Base-by-base conservation (phyloP, 2,888 invertebrate genomes). In the Desoria tigrina region DNA sequence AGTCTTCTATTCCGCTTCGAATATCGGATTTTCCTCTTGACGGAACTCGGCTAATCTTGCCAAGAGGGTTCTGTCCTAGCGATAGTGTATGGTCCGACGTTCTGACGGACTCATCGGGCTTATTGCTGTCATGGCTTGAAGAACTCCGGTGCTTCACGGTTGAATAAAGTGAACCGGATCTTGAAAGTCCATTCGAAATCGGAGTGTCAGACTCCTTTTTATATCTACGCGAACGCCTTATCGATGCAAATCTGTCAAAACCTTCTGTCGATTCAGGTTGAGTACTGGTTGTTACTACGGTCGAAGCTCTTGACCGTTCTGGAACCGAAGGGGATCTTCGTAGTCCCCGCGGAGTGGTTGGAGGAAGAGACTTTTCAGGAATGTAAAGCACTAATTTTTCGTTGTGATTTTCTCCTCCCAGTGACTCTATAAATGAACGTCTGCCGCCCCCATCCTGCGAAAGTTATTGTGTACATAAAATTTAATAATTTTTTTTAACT, bases 161-260 rank as follows among this genome's bases (percentile, higher is more conserved):
- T 7, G 57, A 57, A 24, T 57, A 57, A 3, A 57, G 26, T 0
- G 71, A 64, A 32, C 66, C 57, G n/a, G 62, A 68, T 65, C 57
- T 66, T 61, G 58, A 63, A 24, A 55, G 37, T 3, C 37, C 55
- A 27, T 61, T 50, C 16, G 63, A 59, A 11, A 76, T 63, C 4
- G 78, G 69, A 21, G 69, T 65, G 42, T 84, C 83, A 21, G 81
- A 80, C 3, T 77, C 79, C 69, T 83, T 83, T 65, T 90, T 90
- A 77, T 91, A 92, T 49, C 93, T 83, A 66, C 92, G 84, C 0
- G 93, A 94, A 74, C 92, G 83, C 74, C 94, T 84, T 0, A 90
- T 86, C 2, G 90, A 87, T 0, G 92, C 90, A 78, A 89, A 90
- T 74, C 94, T 84, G 78, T 94, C 92, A 73, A 94, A 94, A 76